A percentile compares a stretch with the other conserved stretches of the same genome.
These are phyloP conservation scores for Triops cancriformis DNA, from an alignment of 1,140 invertebrate species.

Conservation along the genomic window DNA sequence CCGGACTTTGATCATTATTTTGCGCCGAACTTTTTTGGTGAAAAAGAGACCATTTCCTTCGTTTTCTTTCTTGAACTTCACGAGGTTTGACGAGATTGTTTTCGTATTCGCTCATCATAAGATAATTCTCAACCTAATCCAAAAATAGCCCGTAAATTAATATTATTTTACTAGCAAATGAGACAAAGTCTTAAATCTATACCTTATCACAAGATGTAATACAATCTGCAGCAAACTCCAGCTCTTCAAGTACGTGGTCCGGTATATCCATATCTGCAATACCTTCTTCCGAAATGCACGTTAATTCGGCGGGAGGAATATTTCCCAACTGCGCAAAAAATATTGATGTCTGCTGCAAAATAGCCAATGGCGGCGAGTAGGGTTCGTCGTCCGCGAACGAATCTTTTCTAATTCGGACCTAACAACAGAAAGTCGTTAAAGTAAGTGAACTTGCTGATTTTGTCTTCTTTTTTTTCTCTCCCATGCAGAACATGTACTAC, in stretches of 20 bases:
- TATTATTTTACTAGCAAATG: too few relatives aligned
- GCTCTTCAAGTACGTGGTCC: constrained; percentile 67
- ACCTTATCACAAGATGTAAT: constrained; percentile 80
- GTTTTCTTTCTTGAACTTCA: background rate
- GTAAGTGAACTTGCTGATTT: background rate
- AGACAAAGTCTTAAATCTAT: too few relatives aligned
- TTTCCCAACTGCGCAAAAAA: constrained; percentile 27
- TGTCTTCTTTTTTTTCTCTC: too few relatives aligned
- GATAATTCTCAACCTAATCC: constrained; percentile 61
- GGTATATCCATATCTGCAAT: constrained; percentile 56
- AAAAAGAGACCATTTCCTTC: constrained; percentile 22
- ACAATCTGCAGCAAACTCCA: constrained; percentile 67
- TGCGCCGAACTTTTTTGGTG: constrained; percentile 14
- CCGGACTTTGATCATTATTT: background rate
- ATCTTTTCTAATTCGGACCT: constrained; percentile 26
- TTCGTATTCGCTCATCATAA: constrained; percentile 78
- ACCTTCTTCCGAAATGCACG: constrained; percentile 78
- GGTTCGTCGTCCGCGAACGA: constrained; percentile 27
- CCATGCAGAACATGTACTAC: background rate
- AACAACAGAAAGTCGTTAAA: background rate
- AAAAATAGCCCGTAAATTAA: too few relatives aligned
- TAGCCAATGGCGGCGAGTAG: constrained; percentile 20
- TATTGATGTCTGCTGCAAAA: constrained; percentile 27
- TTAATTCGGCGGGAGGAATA: constrained; percentile 53
- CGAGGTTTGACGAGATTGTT: constrained; percentile 53